Evolutionary conservation across 64 coral and sea anemone species (phyloP), one percentile per base, ranked within the genome.

Genomic region (Montipora foliosa): DNA sequence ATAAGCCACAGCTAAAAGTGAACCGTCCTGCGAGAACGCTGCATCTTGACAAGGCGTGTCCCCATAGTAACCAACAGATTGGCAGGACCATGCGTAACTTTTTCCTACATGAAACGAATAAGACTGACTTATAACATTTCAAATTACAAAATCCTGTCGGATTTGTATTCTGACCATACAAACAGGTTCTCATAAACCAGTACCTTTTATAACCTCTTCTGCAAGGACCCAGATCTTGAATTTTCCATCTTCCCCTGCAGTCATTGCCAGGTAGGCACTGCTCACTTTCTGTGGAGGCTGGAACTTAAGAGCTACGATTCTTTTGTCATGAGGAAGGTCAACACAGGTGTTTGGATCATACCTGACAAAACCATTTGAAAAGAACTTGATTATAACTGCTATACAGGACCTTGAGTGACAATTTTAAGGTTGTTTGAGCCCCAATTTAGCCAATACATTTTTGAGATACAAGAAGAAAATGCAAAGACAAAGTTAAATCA

Each of bases 211-310:
- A 67, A 66, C 88, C 71, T 19, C 77, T 81, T 96, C 64, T 75
- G 67, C 69, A 44, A 99, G 74, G 29, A 85, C n/a, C 98, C 98
- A 99, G 66, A 99, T 94, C 68, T 99, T 99, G 49, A 99, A 99
- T 73, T 99, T 99, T 58, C 98, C 98, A 76, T 99, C 98, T 16
- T 46, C 12, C 0, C 95, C 95, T 60, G 95, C 89, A 67, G 94
- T 99, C 67, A 99, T 78, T 21, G 98, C 98, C 59, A 93, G 79
- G 57, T 71, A 89, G 79, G 47, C 13, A 49, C 25, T 44, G 59
- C n/a, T 61, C 10, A 19, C 19, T 79, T 69, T 88, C 82, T 85
- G 37, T 52, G 73, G 84, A 1, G 98, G 98, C 55, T 94, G 98
- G 79, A 96, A 99, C 25, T 94, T 49, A 1, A 99, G 70, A 24